A percentile compares a stretch with the other conserved stretches of the same genome.
Evolutionary conservation across 2,113 vertebrate species (phyloP).

Genomic region (Clarias macrocephalus): DNA sequence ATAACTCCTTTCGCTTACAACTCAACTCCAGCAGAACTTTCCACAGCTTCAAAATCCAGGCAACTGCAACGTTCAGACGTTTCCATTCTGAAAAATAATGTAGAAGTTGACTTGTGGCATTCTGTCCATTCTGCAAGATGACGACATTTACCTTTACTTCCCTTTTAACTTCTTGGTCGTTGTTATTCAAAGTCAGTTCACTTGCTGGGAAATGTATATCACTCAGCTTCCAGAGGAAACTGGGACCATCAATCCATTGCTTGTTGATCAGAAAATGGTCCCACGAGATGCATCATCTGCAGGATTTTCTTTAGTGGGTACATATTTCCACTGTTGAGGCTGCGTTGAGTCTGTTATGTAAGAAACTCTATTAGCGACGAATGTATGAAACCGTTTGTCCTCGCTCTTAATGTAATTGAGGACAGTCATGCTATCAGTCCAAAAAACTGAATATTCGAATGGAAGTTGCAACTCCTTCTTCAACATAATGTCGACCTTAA

Average conservation of each 20-base stretch:
- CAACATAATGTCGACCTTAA: neutral
- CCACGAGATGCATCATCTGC: neutral
- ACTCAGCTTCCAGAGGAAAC: neutral
- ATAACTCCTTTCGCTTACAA: too few species aligned
- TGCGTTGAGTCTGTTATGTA: rapidly evolving
- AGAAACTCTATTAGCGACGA: neutral
- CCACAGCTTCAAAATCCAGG: too few species aligned
- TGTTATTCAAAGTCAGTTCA: neutral
- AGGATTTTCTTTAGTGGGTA: too few species aligned
- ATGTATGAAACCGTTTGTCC: neutral
- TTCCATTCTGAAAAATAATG: too few species aligned
- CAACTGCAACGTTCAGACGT: too few species aligned
- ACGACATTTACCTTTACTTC: neutral
- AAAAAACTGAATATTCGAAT: neutral
- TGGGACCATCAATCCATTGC: neutral
- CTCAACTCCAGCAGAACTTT: too few species aligned
- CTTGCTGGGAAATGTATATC: neutral
- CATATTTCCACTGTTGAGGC: too few species aligned
- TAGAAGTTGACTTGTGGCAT: too few species aligned
- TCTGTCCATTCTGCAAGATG: too few species aligned
- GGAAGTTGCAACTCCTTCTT: neutral
- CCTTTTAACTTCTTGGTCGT: neutral
- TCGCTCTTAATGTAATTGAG: neutral
- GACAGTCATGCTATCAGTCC: neutral
- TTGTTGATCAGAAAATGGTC: neutral